Conservation (phyloP, 2,113 vertebrate genomes). For the Daubentonia madagascariensis region DNA sequence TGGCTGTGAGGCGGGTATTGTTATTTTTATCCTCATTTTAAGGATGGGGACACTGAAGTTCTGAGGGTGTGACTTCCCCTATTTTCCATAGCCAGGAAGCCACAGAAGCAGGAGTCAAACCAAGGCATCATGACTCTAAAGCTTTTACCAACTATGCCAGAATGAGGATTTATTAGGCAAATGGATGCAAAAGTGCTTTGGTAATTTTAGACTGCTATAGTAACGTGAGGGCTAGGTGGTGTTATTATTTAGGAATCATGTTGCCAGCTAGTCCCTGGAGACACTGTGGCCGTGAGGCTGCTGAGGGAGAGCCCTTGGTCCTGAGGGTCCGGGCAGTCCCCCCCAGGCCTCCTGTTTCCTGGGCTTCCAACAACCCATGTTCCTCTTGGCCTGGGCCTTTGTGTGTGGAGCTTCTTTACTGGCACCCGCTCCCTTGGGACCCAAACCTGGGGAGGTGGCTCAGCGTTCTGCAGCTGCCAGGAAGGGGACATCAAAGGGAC, state of each 20-base stretch:
- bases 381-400: conserved; percentile 18
- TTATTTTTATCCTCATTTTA: not conserved
- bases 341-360: not conserved
- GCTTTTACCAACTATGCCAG: not conserved
- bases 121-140: not conserved
- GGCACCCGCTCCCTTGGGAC: not conserved
- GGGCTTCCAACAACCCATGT: not conserved
- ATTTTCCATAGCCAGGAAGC: not conserved
- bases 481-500: conserved; percentile 30
- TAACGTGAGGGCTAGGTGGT: not conserved
- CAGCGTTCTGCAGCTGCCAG: not conserved
- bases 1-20: not conserved
- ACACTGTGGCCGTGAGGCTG: not conserved
- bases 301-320: not conserved
- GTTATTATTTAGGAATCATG: not conserved
- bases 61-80: not conserved
- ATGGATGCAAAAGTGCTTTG: not conserved
- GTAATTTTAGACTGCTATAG: not conserved
- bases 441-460: not conserved
- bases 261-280: not conserved
- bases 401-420: not conserved
- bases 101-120: conserved; percentile 24
- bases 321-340: not conserved
- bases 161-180: not conserved
- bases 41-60: not conserved